phyloP scores from a whole-genome alignment of 2,113 vertebrate species.

The Holacanthus passer region DNA sequence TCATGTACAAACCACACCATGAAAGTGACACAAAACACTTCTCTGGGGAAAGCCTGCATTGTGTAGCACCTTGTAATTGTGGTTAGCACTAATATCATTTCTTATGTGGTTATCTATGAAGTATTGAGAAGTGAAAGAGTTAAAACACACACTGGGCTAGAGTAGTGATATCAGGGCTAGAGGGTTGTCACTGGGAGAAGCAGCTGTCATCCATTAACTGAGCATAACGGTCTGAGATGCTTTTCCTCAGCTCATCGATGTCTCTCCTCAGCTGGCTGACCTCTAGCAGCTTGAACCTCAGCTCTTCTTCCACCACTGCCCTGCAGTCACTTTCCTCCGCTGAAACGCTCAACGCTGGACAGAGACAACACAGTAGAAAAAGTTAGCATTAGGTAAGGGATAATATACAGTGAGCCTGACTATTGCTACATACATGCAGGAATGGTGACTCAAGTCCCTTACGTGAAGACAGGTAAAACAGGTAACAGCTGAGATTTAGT shows the following conservation, averaged over 20 bases:
- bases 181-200: conserved; percentile 82
- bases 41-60: neutral
- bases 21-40: neutral
- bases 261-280: conserved; percentile 91
- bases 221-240: conserved; percentile 90
- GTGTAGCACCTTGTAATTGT: neutral
- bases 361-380: neutral
- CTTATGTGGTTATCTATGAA: neutral
- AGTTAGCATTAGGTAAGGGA: neutral
- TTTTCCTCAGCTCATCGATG: conserved; percentile 92
- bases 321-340: conserved; percentile 88
- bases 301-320: conserved; percentile 82
- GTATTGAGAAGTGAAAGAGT: neutral
- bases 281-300: conserved; percentile 88
- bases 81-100: neutral
- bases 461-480: neutral
- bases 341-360: conserved; percentile 87
- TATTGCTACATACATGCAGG: neutral
- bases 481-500: too few species aligned
- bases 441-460: neutral
- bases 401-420: neutral
- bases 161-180: neutral
- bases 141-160: neutral
- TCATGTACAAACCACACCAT: neutral
- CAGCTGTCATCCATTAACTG: conserved; percentile 94